A percentile compares a stretch with the other conserved stretches of the same genome.
These are phyloP conservation scores for Proteles cristata DNA, from an alignment of 2,113 vertebrate species.

Conservation along the genomic window DNA sequence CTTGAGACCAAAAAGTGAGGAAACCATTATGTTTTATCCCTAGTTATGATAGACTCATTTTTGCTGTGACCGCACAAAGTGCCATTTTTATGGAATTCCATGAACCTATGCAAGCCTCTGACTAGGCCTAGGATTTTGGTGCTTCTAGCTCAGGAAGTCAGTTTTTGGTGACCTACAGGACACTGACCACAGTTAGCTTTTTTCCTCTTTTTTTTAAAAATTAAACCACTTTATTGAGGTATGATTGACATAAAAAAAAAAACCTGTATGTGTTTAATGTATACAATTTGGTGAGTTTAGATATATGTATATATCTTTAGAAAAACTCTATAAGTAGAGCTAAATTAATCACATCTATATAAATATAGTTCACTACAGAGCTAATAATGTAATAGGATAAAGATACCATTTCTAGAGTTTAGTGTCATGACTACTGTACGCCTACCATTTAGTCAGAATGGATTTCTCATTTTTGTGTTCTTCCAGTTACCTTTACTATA, in stretches of 20 bases:
- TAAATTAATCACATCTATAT: background rate
- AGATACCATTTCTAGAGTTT: background rate
- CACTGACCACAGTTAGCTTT: background rate
- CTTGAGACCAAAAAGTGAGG: background rate
- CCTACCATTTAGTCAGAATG: background rate
- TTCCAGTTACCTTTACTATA: background rate
- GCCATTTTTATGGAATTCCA: background rate
- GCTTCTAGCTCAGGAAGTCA: background rate
- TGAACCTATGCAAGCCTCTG: background rate
- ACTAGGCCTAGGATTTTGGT: background rate
- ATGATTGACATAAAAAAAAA: background rate
- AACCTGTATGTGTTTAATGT: background rate
- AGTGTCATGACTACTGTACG: background rate
- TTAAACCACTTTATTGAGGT: conserved; percentile 3
- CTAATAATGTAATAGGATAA: background rate
- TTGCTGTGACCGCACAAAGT: background rate
- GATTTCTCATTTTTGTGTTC: background rate
- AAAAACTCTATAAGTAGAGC: background rate
- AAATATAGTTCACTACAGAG: background rate
- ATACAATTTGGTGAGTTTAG: background rate
- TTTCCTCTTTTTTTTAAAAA: background rate
- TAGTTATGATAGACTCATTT: background rate
- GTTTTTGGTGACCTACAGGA: background rate
- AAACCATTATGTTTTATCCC: background rate
- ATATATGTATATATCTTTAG: background rate